Base-by-base conservation (phyloP, 2,888 invertebrate genomes). In the Pandemis corylana region DNA sequence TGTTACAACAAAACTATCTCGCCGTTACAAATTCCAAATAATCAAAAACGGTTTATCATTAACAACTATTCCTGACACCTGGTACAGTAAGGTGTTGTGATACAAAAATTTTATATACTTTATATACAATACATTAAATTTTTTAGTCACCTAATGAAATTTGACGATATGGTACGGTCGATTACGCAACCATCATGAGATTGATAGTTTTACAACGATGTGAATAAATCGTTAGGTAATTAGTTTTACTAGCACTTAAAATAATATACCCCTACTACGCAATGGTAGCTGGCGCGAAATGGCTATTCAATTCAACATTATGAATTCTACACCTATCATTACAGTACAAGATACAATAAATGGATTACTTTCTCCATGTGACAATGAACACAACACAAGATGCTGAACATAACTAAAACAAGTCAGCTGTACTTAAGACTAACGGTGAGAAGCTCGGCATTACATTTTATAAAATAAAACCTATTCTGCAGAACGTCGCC, bases 301-400 rank as follows among this genome's bases (percentile, higher is more conserved):
- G 64, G 68, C 68, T 73, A 73, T 72, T 72, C 51, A 66, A 53
- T 67, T 68, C 67, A 62, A 62, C 10, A 59, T 56, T 62, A 72
- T 68, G 70, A 70, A 70, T 46, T 15, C 73, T 73, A 73, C 49
- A 20, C 64, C 72, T 72, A 68, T 49, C n/a, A 59, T 64, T 73
- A 73, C 64, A 64, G 64, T 73, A 73, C 68, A 63, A 73, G 41
- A 56, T 59, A 72, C 44, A 59, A 68, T 68, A 64, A 71, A 72
- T 76, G 74, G 76, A 77, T 67, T 63, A 73, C 67, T 75, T 73
- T 74, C 59, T 68, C 76, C 77, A 77, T 76, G 78, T 77, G 79
- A 77, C 78, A 61, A 78, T 77, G 76, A 77, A 78, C 80, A 79
- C 79, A 78, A 77, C 76, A 75, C 70, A 72, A 72, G 75, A 77